phyloP scores from a whole-genome alignment of 2,888 invertebrate species.

The Choreutis nemorana region DNA sequence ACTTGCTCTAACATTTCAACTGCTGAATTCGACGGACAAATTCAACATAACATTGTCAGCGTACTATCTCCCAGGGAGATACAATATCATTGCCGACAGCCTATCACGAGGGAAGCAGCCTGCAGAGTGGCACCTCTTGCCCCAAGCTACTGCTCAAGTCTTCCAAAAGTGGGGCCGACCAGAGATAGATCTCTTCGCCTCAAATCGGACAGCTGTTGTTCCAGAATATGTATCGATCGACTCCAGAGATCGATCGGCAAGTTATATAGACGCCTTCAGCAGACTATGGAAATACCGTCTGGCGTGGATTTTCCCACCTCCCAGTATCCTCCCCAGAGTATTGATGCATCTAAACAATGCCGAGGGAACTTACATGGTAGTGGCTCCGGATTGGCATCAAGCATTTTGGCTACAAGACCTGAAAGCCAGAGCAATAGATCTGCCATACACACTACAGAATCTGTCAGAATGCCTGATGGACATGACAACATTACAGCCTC shows the following conservation, averaged over 20 bases:
- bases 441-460: no score
- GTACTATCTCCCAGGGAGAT: no score
- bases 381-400: slow-evolving; percentile 11
- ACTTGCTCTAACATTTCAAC: no score
- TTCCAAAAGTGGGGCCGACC: slow-evolving; percentile 9
- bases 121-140: slow-evolving; percentile 8
- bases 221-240: slow-evolving; percentile 10
- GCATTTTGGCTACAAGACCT: slow-evolving; percentile 12
- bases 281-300: slow-evolving; percentile 11
- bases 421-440: slow-evolving; percentile 4
- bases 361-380: slow-evolving; percentile 10
- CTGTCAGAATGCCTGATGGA: slow-evolving; percentile 9
- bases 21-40: no score
- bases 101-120: slow-evolving; percentile 9
- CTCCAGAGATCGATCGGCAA: slow-evolving; percentile 4
- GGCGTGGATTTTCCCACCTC: slow-evolving; percentile 15
- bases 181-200: slow-evolving; percentile 12
- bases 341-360: slow-evolving; percentile 10
- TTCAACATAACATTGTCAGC: no score
- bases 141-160: neutral
- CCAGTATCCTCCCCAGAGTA: slow-evolving; percentile 11
- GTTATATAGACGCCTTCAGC: slow-evolving; percentile 12
- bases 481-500: slow-evolving; percentile 3
- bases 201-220: slow-evolving; percentile 10
- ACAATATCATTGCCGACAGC: no score